Evolutionary conservation across 2,113 vertebrate species (phyloP).

Genomic region (Indicator maculatus): DNA sequence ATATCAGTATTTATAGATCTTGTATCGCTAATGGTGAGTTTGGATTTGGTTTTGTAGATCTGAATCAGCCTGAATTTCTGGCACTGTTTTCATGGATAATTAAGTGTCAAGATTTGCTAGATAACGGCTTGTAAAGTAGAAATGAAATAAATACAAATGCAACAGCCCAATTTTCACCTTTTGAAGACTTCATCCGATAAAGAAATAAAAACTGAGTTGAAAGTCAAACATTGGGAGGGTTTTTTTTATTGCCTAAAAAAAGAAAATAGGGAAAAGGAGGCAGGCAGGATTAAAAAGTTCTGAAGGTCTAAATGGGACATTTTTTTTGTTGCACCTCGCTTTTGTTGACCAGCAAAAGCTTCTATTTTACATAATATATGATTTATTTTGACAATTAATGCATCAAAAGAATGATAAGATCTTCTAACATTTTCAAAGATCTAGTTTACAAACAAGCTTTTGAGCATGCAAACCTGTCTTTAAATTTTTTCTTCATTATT

Average conservation of each 20-base stretch:
- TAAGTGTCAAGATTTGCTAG: not conserved
- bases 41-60: not conserved
- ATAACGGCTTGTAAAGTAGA: not conserved
- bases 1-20: not conserved
- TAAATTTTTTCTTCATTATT: not conserved
- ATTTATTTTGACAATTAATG: not conserved
- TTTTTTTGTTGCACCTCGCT: not conserved
- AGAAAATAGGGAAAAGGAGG: not conserved
- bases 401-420: not conserved
- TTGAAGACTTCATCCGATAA: conserved; percentile 16
- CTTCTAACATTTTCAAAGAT: not conserved
- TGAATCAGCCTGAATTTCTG: conserved; percentile 2
- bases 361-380: not conserved
- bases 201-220: not conserved
- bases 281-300: not conserved
- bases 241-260: not conserved
- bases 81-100: not conserved
- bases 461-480: not conserved
- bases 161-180: not conserved
- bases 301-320: not conserved
- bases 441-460: not conserved
- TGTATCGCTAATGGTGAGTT: not conserved
- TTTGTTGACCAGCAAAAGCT: not conserved
- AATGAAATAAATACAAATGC: not conserved
- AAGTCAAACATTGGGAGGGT: not conserved